A percentile compares a stretch with the other conserved stretches of the same genome.
These are phyloP conservation scores for Austrofundulus limnaeus DNA, from an alignment of 2,113 vertebrate species.

Conservation along the genomic window DNA sequence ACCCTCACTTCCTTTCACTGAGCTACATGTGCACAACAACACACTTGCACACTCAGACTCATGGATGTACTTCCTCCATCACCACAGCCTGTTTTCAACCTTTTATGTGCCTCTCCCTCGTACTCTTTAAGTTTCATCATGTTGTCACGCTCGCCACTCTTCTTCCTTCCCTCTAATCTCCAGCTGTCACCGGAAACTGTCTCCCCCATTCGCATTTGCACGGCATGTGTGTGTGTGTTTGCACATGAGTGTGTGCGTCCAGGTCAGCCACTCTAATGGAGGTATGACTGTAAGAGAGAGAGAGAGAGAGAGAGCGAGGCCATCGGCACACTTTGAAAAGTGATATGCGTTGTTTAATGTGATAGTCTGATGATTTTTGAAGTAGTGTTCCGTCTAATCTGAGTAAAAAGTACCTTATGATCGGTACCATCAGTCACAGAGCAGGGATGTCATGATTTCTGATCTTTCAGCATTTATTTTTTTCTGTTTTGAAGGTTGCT, in stretches of 20 bases:
- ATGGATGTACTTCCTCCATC: slow-evolving; percentile 24
- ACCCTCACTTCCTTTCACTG: slow-evolving; percentile 30
- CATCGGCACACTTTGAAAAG: slow-evolving; percentile 55
- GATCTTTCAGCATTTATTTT: too few relatives aligned
- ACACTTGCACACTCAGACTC: slow-evolving; percentile 8
- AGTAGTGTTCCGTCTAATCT: too few relatives aligned
- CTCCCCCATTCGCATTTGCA: slow-evolving; percentile 30
- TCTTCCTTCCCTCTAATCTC: slow-evolving; percentile 18
- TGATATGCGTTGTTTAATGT: too few relatives aligned
- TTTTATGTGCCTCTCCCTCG: slow-evolving; percentile 48
- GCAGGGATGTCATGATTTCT: too few relatives aligned
- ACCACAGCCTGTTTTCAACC: slow-evolving; percentile 28
- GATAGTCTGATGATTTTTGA: too few relatives aligned
- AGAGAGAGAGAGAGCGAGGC: too few relatives aligned
- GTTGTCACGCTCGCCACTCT: slow-evolving; percentile 25
- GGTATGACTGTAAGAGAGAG: slow-evolving; percentile 55
- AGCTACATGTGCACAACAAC: slow-evolving; percentile 9
- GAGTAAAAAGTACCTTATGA: too few relatives aligned
- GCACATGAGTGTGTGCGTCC: slow-evolving; percentile 27
- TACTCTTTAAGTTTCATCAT: slow-evolving; percentile 51
- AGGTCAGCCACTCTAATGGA: slow-evolving; percentile 65
- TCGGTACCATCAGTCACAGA: too few relatives aligned
- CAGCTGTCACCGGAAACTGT: slow-evolving; percentile 20
- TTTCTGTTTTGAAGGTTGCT: too few relatives aligned
- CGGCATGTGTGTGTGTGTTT: slow-evolving; percentile 9